Percentiles rank a stretch among this genome's conserved stretches.
Evolutionary conservation across 1,140 invertebrate species (phyloP).

Genomic region (Papilio xuthus): DNA sequence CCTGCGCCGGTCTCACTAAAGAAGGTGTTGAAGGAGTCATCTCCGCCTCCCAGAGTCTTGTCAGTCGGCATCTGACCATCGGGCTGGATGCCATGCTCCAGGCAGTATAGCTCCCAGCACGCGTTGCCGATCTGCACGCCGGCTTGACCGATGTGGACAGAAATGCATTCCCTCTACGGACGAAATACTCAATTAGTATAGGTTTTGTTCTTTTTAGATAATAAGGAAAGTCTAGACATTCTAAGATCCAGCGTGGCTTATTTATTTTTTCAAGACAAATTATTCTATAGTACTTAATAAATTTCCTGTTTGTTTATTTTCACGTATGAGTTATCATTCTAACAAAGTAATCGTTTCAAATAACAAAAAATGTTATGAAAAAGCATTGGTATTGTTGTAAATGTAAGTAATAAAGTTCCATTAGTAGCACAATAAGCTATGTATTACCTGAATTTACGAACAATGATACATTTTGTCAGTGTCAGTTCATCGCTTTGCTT

Average conservation of each 20-base stretch:
- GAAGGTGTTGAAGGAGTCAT: slow-evolving; percentile 92
- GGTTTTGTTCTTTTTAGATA: neutral
- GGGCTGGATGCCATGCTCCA: slow-evolving; percentile 95
- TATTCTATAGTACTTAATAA: no score
- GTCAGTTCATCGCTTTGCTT: neutral
- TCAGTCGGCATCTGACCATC: slow-evolving; percentile 93
- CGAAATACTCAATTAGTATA: neutral
- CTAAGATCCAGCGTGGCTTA: neutral
- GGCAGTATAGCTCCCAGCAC: slow-evolving; percentile 93
- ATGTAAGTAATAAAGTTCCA: slow-evolving; percentile 2
- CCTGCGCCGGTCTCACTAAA: slow-evolving; percentile 91
- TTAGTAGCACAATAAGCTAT: slow-evolving; percentile 8
- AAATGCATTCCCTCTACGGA: slow-evolving; percentile 90
- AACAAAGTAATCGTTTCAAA: no score
- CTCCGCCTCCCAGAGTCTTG: slow-evolving; percentile 85
- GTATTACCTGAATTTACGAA: neutral
- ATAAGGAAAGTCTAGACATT: neutral
- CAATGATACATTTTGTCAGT: slow-evolving; percentile 4
- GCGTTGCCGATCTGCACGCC: slow-evolving; percentile 95
- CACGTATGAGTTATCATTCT: no score
- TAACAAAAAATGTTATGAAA: neutral
- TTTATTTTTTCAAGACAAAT: no score
- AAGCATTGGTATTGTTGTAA: neutral
- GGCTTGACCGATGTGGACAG: slow-evolving; percentile 93
- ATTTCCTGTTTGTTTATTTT: no score